Evolutionary conservation across 2,113 vertebrate genomes (phyloP).

Genomic region (Chaetorhynchus papuensis): DNA sequence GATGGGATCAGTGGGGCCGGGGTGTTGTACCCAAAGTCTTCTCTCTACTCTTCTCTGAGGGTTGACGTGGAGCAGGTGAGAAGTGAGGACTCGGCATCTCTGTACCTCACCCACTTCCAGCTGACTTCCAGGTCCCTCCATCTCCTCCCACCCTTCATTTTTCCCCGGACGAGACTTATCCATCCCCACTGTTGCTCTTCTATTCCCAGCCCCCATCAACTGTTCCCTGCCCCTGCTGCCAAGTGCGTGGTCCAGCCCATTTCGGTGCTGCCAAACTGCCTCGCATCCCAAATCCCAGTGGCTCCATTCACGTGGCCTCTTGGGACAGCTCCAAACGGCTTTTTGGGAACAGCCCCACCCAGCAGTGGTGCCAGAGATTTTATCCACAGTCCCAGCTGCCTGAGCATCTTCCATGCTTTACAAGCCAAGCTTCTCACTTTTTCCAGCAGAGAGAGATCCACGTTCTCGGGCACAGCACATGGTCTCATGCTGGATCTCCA

Average conservation of each 20-base stretch:
- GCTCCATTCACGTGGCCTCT: background rate
- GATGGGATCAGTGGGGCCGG: background rate
- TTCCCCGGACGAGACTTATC: background rate
- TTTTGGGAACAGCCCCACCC: background rate
- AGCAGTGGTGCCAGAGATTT: background rate
- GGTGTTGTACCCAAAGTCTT: background rate
- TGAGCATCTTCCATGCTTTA: accelerated
- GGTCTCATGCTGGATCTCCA: background rate
- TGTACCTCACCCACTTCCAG: background rate
- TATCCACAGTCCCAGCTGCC: background rate
- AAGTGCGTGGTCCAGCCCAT: background rate
- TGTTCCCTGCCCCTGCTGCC: background rate
- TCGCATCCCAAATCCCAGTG: background rate
- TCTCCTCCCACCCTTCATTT: background rate
- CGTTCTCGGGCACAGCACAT: accelerated
- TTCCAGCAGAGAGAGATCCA: background rate
- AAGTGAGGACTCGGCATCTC: background rate
- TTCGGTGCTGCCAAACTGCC: background rate
- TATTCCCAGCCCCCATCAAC: background rate
- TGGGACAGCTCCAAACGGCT: background rate
- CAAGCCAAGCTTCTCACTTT: background rate
- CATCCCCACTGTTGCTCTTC: background rate
- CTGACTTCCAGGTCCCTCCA: background rate
- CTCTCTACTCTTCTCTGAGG: background rate
- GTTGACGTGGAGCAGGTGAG: background rate